Percentiles rank a stretch among this genome's conserved stretches.
phyloP scores from a whole-genome alignment of 1,140 invertebrate genomes.

The Drosophila nikananu region DNA sequence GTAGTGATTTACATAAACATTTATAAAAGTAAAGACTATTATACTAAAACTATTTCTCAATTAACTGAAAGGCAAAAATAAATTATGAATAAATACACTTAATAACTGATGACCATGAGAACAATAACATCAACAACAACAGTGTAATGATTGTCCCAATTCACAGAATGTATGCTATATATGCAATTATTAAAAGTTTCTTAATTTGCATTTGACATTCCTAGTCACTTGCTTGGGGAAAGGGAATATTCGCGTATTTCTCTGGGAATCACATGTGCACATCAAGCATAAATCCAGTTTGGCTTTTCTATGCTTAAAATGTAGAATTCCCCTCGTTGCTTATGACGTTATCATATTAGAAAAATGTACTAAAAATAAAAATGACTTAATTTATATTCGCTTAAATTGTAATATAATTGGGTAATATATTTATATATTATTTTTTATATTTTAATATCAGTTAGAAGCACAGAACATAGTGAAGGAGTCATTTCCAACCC shows the following conservation, averaged over 20 bases:
- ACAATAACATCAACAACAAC: slow-evolving; percentile 5
- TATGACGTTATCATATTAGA: neutral
- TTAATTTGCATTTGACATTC: slow-evolving; percentile 9
- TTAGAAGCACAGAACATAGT: no score
- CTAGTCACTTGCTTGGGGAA: neutral
- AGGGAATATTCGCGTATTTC: neutral
- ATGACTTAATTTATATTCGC: neutral
- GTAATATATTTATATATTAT: neutral
- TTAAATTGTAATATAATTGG: neutral
- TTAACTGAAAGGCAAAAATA: slow-evolving; percentile 2
- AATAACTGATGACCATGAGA: slow-evolving; percentile 15
- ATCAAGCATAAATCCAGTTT: slow-evolving; percentile 8
- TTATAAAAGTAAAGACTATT: neutral
- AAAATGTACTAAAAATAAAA: neutral
- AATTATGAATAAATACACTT: slow-evolving; percentile 13
- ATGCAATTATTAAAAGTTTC: slow-evolving; percentile 13
- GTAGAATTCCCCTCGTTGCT: neutral
- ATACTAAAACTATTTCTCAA: neutral
- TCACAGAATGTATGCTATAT: slow-evolving; percentile 24
- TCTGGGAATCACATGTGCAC: slow-evolving; percentile 1
- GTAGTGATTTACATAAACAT: neutral
- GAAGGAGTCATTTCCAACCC: no score
- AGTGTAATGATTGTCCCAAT: slow-evolving; percentile 18
- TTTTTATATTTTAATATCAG: neutral
- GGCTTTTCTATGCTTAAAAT: slow-evolving; percentile 2